Percentiles rank a stretch among this genome's conserved stretches.
These are phyloP conservation scores for Tipula vernalis DNA, from an alignment of 2,888 invertebrate species.

Conservation along the genomic window DNA sequence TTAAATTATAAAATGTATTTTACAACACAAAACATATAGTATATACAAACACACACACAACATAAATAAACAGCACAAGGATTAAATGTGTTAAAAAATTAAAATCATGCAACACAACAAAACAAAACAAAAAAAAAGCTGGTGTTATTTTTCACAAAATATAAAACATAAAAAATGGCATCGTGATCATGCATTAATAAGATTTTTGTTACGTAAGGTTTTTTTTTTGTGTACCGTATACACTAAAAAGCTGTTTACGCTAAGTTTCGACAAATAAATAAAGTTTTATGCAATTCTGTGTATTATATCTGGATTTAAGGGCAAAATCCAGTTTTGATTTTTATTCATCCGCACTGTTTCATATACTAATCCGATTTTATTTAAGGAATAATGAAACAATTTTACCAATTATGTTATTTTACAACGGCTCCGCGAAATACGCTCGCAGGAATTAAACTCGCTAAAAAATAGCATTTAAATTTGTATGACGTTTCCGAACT, in stretches of 20 bases:
- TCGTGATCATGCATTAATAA: background rate
- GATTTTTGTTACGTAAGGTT: background rate
- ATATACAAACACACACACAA: background rate
- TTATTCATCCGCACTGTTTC: background rate
- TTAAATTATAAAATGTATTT: background rate
- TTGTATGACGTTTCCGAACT: too few species aligned
- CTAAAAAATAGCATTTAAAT: too few species aligned
- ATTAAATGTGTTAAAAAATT: background rate
- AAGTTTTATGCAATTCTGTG: conserved; percentile 20
- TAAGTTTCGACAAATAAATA: background rate
- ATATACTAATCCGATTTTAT: background rate
- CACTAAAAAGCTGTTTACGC: background rate
- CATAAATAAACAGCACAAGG: background rate
- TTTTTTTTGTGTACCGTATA: background rate
- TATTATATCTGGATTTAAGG: background rate
- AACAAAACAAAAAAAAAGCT: too few species aligned
- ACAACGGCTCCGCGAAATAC: too few species aligned
- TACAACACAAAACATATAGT: background rate
- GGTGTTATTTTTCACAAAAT: background rate
- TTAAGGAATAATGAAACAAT: background rate
- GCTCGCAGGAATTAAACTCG: too few species aligned
- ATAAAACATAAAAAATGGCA: background rate
- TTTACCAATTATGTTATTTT: too few species aligned
- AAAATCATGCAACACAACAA: background rate
- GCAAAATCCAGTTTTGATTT: background rate